Conservation (phyloP, 2,888 invertebrate species). For the Acanthacorydalis orientalis region DNA sequence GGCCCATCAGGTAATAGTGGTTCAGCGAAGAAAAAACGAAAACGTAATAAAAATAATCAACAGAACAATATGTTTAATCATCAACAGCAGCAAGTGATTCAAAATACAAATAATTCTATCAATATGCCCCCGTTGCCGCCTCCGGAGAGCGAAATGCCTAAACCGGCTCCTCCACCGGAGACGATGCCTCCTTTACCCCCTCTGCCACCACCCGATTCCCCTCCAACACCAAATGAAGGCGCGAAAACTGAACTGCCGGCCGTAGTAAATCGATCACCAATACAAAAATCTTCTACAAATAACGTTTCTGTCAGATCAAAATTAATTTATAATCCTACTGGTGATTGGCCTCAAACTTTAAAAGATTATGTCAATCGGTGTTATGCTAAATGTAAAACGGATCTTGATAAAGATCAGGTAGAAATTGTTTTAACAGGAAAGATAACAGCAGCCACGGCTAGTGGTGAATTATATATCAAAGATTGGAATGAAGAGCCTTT, state of each 20-base stretch:
- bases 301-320: conserved; percentile 6
- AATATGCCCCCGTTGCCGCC: conserved; percentile 33
- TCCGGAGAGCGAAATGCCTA: conserved; percentile 26
- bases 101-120: conserved; percentile 15
- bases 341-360: conserved; percentile 62
- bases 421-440: conserved; percentile 89
- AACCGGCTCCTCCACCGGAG: conserved; percentile 35
- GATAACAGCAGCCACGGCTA: conserved; percentile 77
- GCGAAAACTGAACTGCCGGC: conserved; percentile 7
- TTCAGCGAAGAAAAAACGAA: conserved; percentile 57
- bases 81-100: conserved; percentile 24
- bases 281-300: conserved; percentile 9
- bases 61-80: conserved; percentile 14
- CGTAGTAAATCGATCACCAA: conserved; percentile 12
- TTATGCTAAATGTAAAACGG: conserved; percentile 77
- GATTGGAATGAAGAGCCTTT: conserved; percentile 93
- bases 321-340: conserved; percentile 35
- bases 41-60: conserved; percentile 46
- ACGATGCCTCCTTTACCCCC: conserved; percentile 35
- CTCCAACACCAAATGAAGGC: conserved; percentile 11
- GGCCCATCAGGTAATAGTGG: conserved; percentile 26
- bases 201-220: conserved; percentile 18
- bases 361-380: conserved; percentile 83
- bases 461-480: conserved; percentile 72
- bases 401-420: conserved; percentile 83